These are phyloP conservation scores for Mastacembelus armatus DNA, from an alignment of 2,797 vertebrate genomes.

Conservation along the genomic window DNA sequence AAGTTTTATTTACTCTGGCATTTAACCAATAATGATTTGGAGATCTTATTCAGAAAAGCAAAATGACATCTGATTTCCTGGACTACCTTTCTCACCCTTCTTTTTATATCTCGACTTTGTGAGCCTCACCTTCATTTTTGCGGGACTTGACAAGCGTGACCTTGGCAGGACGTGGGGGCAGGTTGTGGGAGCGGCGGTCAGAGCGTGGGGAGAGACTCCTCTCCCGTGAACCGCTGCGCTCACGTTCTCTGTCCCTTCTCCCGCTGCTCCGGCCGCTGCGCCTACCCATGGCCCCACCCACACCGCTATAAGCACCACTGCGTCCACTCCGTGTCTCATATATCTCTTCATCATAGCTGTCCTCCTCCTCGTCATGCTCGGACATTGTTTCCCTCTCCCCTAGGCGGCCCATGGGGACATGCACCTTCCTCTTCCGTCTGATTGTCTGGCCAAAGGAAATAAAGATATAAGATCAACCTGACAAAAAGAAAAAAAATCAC, in stretches of 20 bases:
- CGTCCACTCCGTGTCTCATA: conserved; percentile 89
- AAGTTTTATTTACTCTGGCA: conserved; percentile 71
- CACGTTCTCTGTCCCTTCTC: conserved; percentile 82
- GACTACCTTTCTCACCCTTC: too few species aligned
- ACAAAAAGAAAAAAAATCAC: conserved; percentile 30
- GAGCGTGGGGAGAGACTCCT: conserved; percentile 94
- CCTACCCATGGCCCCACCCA: conserved; percentile 86
- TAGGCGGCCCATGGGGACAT: conserved; percentile 90
- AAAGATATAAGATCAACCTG: conserved; percentile 16
- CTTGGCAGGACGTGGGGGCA: conserved; percentile 94
- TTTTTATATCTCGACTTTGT: conserved; percentile 77
- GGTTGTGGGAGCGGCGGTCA: conserved; percentile 92
- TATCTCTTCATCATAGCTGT: conserved; percentile 97
- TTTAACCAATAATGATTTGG: conserved; percentile 64
- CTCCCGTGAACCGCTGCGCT: conserved; percentile 93
- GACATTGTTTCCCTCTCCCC: conserved; percentile 93
- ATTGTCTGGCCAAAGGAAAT: conserved; percentile 87
- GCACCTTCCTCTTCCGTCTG: conserved; percentile 96
- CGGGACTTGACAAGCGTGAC: conserved; percentile 97
- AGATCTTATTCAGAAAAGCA: conserved; percentile 53
- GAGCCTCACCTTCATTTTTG: conserved; percentile 96
- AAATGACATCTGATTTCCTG: conserved; percentile 31
- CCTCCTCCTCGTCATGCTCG: conserved; percentile 95
- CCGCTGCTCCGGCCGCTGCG: conserved; percentile 83
- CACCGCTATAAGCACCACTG: conserved; percentile 83